A percentile compares a stretch with the other conserved stretches of the same genome.
phyloP scores from a whole-genome alignment of 2,113 vertebrate genomes.

The Percina caprodes region DNA sequence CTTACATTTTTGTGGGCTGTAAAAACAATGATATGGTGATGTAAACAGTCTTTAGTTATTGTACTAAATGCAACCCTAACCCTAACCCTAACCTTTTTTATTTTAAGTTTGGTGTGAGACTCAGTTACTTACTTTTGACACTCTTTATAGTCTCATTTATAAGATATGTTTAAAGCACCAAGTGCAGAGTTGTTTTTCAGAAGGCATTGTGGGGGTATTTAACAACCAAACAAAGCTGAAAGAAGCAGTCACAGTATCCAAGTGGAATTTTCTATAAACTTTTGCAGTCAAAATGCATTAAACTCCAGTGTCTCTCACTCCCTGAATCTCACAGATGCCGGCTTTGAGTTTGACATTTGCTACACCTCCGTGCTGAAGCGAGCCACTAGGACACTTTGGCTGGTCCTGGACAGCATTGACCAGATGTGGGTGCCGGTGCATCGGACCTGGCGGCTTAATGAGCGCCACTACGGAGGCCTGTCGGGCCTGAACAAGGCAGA shows the following conservation, averaged over 20 bases:
- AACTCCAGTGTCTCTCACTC: not conserved
- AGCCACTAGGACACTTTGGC: conserved; percentile 91
- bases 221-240: not conserved
- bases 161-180: not conserved
- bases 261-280: not conserved
- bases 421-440: conserved; percentile 95
- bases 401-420: conserved; percentile 89
- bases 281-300: not conserved
- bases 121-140: not conserved
- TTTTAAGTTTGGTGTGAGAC: not conserved
- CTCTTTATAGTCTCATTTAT: not conserved
- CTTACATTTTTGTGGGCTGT: no score
- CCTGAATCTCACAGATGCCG: conserved; percentile 77
- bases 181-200: conserved; percentile 4
- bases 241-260: not conserved
- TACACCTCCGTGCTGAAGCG: conserved; percentile 94
- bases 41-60: not conserved
- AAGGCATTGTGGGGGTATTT: not conserved
- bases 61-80: not conserved
- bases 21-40: not conserved
- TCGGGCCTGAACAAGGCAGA: conserved; percentile 94
- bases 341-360: conserved; percentile 91
- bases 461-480: conserved; percentile 93
- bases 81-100: not conserved
- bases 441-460: conserved; percentile 92